phyloP scores from a whole-genome alignment of 1,140 invertebrate species.

The Listronotus bonariensis region DNA sequence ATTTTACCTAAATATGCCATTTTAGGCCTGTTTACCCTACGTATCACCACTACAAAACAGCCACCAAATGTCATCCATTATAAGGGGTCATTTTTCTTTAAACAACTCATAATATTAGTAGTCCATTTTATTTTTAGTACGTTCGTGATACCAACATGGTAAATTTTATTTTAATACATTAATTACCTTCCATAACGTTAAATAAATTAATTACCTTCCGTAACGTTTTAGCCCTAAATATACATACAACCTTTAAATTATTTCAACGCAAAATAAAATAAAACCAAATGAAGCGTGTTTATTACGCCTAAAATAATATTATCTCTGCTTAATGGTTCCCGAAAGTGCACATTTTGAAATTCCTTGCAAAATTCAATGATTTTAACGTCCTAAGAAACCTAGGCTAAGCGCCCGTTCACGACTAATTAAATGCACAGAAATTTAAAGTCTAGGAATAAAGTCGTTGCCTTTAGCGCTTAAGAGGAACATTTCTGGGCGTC shows the following conservation, averaged over 20 bases:
- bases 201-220: too few relatives aligned
- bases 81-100: too few relatives aligned
- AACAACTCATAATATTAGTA: too few relatives aligned
- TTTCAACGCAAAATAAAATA: conserved; percentile 1
- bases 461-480: conserved; percentile 26
- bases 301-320: conserved; percentile 17
- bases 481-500: conserved; percentile 27
- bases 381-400: neutral
- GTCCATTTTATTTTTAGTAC: too few relatives aligned
- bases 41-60: too few relatives aligned
- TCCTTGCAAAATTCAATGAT: conserved; percentile 1
- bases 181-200: too few relatives aligned
- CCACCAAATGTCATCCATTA: too few relatives aligned
- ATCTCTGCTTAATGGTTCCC: neutral
- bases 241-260: neutral
- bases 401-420: neutral
- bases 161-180: too few relatives aligned
- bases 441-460: conserved; percentile 22
- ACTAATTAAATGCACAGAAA: conserved; percentile 26
- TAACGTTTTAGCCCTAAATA: too few relatives aligned
- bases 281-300: conserved; percentile 13
- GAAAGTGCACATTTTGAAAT: conserved; percentile 6
- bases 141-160: too few relatives aligned
- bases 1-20: too few relatives aligned
- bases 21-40: too few relatives aligned